phyloP scores from a whole-genome alignment of 2,888 invertebrate genomes.

The Ceratothoa steindachneri region DNA sequence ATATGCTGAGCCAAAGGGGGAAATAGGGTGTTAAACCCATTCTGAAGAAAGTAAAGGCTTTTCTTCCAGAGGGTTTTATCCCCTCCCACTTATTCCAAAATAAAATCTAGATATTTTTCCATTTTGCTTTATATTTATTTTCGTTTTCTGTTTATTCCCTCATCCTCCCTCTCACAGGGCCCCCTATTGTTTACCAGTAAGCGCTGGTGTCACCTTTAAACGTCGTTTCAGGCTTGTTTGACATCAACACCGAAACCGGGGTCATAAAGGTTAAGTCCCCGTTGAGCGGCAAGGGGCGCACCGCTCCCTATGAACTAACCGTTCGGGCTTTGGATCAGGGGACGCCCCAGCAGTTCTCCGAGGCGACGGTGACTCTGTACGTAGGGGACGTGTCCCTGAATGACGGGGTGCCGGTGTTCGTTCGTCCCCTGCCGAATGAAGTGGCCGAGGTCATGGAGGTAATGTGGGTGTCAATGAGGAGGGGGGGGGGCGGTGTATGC shows the following conservation, averaged over 20 bases:
- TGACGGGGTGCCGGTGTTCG: slow-evolving; percentile 72
- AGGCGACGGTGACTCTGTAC: slow-evolving; percentile 66
- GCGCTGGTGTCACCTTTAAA: neutral
- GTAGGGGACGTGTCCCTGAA: slow-evolving; percentile 76
- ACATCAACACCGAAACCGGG: slow-evolving; percentile 64
- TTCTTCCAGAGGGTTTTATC: no score
- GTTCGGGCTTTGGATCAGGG: slow-evolving; percentile 63
- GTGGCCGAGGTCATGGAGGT: slow-evolving; percentile 68
- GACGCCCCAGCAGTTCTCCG: slow-evolving; percentile 58
- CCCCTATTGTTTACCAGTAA: no score
- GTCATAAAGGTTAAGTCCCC: slow-evolving; percentile 63
- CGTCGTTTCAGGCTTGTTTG: slow-evolving; percentile 62
- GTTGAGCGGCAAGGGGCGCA: slow-evolving; percentile 71
- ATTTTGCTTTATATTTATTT: no score
- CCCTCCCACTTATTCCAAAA: no score
- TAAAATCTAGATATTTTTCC: no score
- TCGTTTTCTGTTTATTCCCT: no score
- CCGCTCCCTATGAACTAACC: slow-evolving; percentile 66
- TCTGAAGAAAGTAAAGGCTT: no score
- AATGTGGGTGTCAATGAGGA: no score
- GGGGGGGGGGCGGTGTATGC: no score
- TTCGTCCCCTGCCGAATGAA: slow-evolving; percentile 67
- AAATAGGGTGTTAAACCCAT: no score
- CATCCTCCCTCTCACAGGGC: no score
- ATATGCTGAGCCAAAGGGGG: no score